phyloP scores from a whole-genome alignment of 2,888 invertebrate species.

The Pyralis farinalis region DNA sequence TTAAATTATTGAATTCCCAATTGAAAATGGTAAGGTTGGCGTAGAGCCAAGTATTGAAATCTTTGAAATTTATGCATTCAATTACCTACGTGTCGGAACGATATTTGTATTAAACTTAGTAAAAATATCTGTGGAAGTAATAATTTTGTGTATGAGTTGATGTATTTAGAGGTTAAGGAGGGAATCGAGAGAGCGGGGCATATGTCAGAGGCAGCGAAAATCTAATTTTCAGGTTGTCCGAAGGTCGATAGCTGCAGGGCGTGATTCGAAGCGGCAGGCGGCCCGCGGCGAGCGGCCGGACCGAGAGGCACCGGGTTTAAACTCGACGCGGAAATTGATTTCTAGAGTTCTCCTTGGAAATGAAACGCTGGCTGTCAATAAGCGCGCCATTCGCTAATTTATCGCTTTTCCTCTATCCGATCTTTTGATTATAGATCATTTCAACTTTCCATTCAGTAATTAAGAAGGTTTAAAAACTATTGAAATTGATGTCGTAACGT shows the following conservation, averaged over 20 bases:
- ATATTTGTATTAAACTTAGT: neutral
- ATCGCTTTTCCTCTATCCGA: constrained; percentile 36
- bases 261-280: constrained; percentile 17
- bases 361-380: constrained; percentile 52
- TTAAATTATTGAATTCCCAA: constrained; percentile 28
- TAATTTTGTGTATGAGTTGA: constrained; percentile 1
- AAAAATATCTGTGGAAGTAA: neutral
- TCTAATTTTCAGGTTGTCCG: constrained; percentile 67
- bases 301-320: constrained; percentile 47
- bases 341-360: constrained; percentile 50
- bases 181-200: constrained; percentile 26
- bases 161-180: neutral
- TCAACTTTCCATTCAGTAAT: too few species aligned
- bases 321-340: constrained; percentile 65
- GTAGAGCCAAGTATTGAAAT: constrained; percentile 27
- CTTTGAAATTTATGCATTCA: constrained; percentile 27
- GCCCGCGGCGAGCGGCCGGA: constrained; percentile 11
- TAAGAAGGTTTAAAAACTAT: too few species aligned
- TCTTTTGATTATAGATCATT: constrained; percentile 21
- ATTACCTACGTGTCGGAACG: constrained; percentile 11
- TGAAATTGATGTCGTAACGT: too few species aligned
- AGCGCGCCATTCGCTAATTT: constrained; percentile 45
- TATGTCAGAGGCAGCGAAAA: constrained; percentile 57
- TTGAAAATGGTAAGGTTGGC: constrained; percentile 27
- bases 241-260: constrained; percentile 45